Base-by-base conservation (phyloP, 64 coral and sea anemone genomes). In the Porites australiensis region DNA sequence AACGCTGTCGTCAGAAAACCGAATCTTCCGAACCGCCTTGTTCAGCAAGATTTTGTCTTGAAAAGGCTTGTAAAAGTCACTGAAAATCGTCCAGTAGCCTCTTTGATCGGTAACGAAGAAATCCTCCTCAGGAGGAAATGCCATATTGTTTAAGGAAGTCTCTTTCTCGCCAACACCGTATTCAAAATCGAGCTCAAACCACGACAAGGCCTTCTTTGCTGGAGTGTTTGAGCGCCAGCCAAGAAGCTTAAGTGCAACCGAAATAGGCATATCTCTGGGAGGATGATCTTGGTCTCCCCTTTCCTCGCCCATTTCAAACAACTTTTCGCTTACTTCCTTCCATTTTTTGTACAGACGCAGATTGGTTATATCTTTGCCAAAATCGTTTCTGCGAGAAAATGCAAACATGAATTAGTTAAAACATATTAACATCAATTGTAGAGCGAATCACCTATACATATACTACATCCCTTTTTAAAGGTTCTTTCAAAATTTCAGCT, bases 141-240 rank as follows among this genome's bases (percentile, higher is more conserved):
- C 70, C 70, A 72, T 72, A 44, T 72, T 72, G 13, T 72, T 72
- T 2, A 72, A 13, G 70, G 70, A 72, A 2, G 70, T 72, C 3
- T 44, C 70, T 5, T 12, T 37, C 45, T 72, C 70, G 3, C 13
- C 70, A 10, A 22, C 83, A 2, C 91, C 91, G 14, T 93, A 74
- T 51, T 93, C 91, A 79, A 93, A 93, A 61, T 93, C 91, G 68
- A 93, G 65, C 5, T 74, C 58, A 88, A 88, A 74, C 63, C 86
- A 88, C 6, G 84, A 82, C 8, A 93, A 63, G 18, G 91, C 83
- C 51, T 79, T 87, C 19, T 78, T 93, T 4, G 51, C 60, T 3
- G 91, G 83, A 3, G 83, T 88, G 48, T 93, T 62, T 7, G 91
- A 64, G 15, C 37, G 83, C 91, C 91, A 93, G 13, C 91, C 91